A percentile compares a stretch with the other conserved stretches of the same genome.
Conservation (phyloP, 2,113 vertebrate species). For the Tringa solitaria region DNA sequence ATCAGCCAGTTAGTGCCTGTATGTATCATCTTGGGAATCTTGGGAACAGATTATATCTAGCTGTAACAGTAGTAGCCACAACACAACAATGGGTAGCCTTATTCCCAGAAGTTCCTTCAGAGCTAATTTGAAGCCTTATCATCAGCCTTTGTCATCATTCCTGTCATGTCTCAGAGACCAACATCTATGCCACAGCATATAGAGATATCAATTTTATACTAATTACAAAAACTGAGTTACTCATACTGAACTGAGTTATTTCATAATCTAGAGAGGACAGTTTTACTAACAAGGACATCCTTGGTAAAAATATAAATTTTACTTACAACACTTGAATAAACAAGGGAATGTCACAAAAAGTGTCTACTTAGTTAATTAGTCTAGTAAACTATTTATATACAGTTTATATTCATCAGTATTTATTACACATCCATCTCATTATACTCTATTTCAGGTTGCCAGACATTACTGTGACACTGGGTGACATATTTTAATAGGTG, state of each 20-base stretch:
- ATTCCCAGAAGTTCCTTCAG: background rate
- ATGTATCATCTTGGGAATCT: background rate
- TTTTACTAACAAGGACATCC: background rate
- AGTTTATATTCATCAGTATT: background rate
- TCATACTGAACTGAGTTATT: background rate
- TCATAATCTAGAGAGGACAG: background rate
- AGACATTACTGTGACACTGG: background rate
- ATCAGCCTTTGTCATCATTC: background rate
- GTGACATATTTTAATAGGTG: slow-evolving; percentile 17
- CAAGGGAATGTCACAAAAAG: background rate
- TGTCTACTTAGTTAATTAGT: background rate
- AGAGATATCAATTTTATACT: background rate
- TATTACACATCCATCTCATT: background rate
- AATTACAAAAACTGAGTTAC: background rate
- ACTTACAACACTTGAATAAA: background rate
- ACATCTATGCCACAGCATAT: background rate
- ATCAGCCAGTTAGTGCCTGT: background rate
- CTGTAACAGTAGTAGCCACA: background rate
- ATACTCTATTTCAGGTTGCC: background rate
- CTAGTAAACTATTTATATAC: background rate
- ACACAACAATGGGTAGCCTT: background rate
- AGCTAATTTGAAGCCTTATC: background rate
- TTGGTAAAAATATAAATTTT: background rate
- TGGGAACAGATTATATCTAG: background rate
- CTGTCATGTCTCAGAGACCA: background rate